Percentiles rank a stretch among this genome's conserved stretches.
Evolutionary conservation across 2,888 invertebrate genomes (phyloP).

Genomic region (Luperina nickerlii): DNA sequence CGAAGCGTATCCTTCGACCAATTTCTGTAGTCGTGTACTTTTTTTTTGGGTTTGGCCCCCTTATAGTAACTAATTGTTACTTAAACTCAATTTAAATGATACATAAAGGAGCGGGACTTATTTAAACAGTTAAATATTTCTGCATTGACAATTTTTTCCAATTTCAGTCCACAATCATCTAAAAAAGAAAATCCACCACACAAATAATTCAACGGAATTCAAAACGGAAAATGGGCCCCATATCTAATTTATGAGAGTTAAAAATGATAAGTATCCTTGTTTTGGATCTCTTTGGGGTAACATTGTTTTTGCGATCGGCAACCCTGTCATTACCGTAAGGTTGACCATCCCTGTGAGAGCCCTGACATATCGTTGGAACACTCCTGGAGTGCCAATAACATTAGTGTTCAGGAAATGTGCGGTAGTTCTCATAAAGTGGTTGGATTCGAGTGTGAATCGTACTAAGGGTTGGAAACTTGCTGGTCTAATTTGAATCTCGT

Average conservation of each 20-base stretch:
- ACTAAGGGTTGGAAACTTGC: constrained; percentile 60
- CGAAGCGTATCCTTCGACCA: constrained; percentile 7
- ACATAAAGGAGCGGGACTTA: background rate
- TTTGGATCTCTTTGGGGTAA: constrained; percentile 61
- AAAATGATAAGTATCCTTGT: constrained; percentile 64
- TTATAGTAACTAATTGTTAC: constrained; percentile 3
- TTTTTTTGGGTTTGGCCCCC: background rate
- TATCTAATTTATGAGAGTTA: constrained; percentile 55
- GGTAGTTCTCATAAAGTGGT: constrained; percentile 81
- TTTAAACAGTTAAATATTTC: background rate
- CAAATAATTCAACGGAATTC: constrained; percentile 30
- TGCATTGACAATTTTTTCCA: background rate
- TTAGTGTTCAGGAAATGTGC: constrained; percentile 76
- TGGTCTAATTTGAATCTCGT: constrained; percentile 52
- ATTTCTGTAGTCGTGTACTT: background rate
- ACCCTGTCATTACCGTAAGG: constrained; percentile 68
- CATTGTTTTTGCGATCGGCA: constrained; percentile 64
- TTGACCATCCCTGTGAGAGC: constrained; percentile 73
- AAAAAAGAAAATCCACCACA: constrained; percentile 25
- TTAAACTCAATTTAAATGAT: background rate
- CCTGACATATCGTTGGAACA: constrained; percentile 62
- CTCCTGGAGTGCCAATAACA: constrained; percentile 70
- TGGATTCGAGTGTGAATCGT: constrained; percentile 66
- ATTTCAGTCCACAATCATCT: background rate
- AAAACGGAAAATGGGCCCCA: constrained; percentile 49